Conservation (phyloP, 2,113 vertebrate species). For the Pogona vitticeps region DNA sequence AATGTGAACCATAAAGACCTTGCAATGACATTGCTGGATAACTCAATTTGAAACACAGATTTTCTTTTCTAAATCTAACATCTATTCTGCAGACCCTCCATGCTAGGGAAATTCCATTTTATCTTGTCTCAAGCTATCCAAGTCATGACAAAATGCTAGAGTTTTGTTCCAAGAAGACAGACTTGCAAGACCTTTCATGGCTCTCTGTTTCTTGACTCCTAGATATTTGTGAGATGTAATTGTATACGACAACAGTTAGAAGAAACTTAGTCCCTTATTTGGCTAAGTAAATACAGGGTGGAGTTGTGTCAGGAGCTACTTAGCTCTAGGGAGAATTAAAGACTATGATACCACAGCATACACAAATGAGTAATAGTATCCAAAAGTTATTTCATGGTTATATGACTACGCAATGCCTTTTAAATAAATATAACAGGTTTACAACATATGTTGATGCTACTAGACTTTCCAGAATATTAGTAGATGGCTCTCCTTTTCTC, state of each 20-base stretch:
- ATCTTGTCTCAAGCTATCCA: neutral
- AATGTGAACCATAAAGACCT: no score
- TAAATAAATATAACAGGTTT: constrained; percentile 23
- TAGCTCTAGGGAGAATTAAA: accelerated
- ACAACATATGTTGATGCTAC: neutral
- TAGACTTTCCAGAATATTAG: neutral
- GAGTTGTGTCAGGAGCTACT: accelerated
- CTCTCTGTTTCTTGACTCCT: constrained; percentile 18
- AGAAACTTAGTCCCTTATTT: constrained; percentile 49
- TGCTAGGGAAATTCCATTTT: neutral
- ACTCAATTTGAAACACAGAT: neutral
- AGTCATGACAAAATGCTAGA: constrained; percentile 13
- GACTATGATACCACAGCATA: neutral
- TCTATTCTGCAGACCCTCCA: neutral
- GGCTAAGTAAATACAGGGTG: constrained; percentile 6
- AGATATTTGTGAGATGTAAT: constrained; percentile 36
- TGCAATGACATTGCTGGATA: neutral
- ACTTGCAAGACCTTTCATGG: constrained; percentile 28
- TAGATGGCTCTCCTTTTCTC: neutral
- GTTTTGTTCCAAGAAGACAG: neutral
- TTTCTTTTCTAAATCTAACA: neutral
- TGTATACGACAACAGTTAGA: neutral
- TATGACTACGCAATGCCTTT: neutral
- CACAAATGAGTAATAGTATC: neutral
- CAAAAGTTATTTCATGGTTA: neutral